Percentiles rank a stretch among this genome's conserved stretches.
phyloP scores from a whole-genome alignment of 2,113 vertebrate genomes.

The Gadus chalcogrammus region DNA sequence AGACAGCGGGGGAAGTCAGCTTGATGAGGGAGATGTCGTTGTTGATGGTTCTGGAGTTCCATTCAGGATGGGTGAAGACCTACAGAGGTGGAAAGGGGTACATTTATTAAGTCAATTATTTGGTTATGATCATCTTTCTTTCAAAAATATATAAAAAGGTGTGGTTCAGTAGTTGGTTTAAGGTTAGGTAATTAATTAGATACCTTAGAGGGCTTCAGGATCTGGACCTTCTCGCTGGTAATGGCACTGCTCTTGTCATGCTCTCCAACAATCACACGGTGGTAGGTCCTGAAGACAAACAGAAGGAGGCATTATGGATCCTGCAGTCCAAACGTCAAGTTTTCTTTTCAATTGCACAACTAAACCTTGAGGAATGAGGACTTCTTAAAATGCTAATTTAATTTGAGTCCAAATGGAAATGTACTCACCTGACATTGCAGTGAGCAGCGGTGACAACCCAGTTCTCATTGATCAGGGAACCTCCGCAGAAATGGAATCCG shows the following conservation, averaged over 20 bases:
- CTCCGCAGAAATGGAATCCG: conserved; percentile 77
- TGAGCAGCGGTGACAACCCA: conserved; percentile 80
- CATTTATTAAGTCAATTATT: not conserved
- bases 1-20: conserved; percentile 51
- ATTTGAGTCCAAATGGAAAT: not conserved
- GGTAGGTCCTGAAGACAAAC: conserved; percentile 65
- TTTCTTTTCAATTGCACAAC: no score
- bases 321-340: no score
- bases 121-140: no score
- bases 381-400: not conserved
- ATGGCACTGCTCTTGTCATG: conserved; percentile 68
- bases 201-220: conserved; percentile 74
- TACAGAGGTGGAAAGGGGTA: conserved; percentile 17
- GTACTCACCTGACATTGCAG: conserved; percentile 69
- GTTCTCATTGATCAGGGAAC: conserved; percentile 74
- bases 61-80: conserved; percentile 71
- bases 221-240: conserved; percentile 58
- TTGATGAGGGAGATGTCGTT: conserved; percentile 71
- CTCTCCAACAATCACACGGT: conserved; percentile 79
- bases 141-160: no score
- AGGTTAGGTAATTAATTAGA: not conserved
- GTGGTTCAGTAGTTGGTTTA: not conserved
- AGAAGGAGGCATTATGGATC: not conserved
- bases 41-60: conserved; percentile 69
- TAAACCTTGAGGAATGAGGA: no score